Evolutionary conservation across 2,888 invertebrate species (phyloP), one percentile per base, ranked within the genome.

Genomic region (Mesorhabditis sp.): DNA sequence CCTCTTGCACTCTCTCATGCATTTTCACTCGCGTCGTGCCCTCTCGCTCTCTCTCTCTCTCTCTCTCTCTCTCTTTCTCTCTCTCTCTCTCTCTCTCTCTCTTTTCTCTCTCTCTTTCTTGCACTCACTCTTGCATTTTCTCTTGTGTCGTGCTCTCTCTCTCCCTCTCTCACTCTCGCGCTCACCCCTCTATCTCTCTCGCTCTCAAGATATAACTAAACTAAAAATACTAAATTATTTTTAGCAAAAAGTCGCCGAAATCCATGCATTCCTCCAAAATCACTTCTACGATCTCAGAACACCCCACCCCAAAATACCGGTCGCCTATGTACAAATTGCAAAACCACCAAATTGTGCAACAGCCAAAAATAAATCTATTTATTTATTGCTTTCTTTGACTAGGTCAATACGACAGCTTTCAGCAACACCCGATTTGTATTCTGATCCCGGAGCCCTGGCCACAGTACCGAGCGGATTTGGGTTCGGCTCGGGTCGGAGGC

Each of bases 341-440:
- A 28, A 28, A 28, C 28, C 28, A 28, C 28, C 28, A 28, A 28
- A 28, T 28, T 28, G 28, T 50, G n/a, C 58, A 50, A 50, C 7
- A 50, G n/a, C 10, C n/a, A 50, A 50, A 2, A 50, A 50, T 50
- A 50, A 50, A 50, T 13, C 10, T n/a, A 10, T 50, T 50, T 13
- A 50, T 50, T 50, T 28, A 10, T 50, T 50, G 7, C 6, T 10
- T 50, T 50, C n/a, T 50, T 50, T 50, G 7, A 13, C n/a, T 50
- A 78, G 43, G 78, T 80, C 66, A 79, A 69, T 61, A 80, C 80
- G 63, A 79, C 74, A 4, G 77, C 78, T 68, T 78, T 79, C 7
- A 77, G 73, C 28, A 76, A 73, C 7, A 76, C 74, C 61, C 74
- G 73, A 67, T 74, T 71, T 63, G 76, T 73, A 7, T 69, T 65